A percentile compares a stretch with the other conserved stretches of the same genome.
Evolutionary conservation across 2,797 vertebrate genomes (phyloP).

Genomic region (Tenualosa ilisha): DNA sequence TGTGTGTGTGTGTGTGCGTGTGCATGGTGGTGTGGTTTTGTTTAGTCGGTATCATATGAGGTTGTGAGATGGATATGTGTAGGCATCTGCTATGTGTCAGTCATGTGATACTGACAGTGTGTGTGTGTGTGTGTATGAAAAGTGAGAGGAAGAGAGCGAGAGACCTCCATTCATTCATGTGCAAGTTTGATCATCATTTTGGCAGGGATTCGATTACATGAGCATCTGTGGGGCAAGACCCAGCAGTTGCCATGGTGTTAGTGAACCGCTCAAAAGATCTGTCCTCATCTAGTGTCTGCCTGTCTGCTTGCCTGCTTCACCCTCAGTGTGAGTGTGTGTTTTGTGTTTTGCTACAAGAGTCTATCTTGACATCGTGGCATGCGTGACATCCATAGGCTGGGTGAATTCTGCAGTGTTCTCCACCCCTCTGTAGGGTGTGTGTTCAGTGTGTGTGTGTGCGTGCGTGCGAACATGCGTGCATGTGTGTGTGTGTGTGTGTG

Average conservation of each 20-base stretch:
- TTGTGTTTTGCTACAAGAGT: neutral
- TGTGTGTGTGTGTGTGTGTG: neutral
- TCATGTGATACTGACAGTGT: neutral
- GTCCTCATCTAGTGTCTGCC: neutral
- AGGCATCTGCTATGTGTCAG: neutral
- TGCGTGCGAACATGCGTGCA: too few species aligned
- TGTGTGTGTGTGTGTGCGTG: neutral
- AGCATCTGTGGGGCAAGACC: neutral
- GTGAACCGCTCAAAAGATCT: neutral
- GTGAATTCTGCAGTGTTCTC: neutral
- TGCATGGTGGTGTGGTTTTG: neutral
- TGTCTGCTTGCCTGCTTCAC: neutral
- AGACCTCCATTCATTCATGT: neutral
- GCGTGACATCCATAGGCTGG: neutral
- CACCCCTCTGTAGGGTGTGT: neutral
- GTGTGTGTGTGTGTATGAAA: neutral
- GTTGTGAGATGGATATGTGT: neutral
- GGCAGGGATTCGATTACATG: neutral
- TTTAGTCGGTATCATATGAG: neutral
- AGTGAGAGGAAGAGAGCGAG: neutral
- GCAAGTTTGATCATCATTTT: neutral
- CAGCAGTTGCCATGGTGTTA: neutral
- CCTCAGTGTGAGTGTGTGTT: neutral
- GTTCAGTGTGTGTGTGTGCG: neutral
- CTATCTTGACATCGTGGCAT: neutral